phyloP scores from a whole-genome alignment of 2,888 invertebrate species.

The Hydropsyche betteni region DNA sequence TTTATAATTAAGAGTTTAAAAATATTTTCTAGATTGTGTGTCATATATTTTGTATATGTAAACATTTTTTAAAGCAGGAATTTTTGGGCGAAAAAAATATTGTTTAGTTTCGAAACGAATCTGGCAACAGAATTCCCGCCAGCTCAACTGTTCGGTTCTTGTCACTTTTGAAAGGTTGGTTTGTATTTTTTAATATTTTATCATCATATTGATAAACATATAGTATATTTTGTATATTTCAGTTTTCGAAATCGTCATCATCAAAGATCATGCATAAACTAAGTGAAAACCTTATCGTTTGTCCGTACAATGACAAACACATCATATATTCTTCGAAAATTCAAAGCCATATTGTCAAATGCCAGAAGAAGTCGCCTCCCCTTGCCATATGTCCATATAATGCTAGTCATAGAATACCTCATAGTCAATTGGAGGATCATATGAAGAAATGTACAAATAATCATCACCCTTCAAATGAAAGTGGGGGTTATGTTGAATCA shows the following conservation, averaged over 20 bases:
- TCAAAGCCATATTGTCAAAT: conserved; percentile 67
- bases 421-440: conserved; percentile 57
- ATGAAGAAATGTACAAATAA: conserved; percentile 42
- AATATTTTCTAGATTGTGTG: too few relatives aligned
- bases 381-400: conserved; percentile 67
- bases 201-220: neutral
- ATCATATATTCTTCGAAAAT: conserved; percentile 63
- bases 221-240: neutral
- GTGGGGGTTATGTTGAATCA: conserved; percentile 29
- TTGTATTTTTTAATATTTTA: too few relatives aligned
- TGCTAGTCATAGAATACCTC: conserved; percentile 63
- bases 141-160: too few relatives aligned
- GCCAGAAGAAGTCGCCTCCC: conserved; percentile 61
- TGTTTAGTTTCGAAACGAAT: too few relatives aligned
- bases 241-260: neutral
- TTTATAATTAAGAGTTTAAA: too few relatives aligned
- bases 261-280: neutral
- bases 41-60: too few relatives aligned
- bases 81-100: too few relatives aligned
- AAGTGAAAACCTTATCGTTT: conserved; percentile 53
- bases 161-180: too few relatives aligned
- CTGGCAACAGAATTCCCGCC: too few relatives aligned
- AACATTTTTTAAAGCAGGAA: too few relatives aligned
- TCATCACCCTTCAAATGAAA: neutral
- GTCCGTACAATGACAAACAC: conserved; percentile 67